phyloP scores from a whole-genome alignment of 2,888 invertebrate genomes.

The Octodonta nipae region DNA sequence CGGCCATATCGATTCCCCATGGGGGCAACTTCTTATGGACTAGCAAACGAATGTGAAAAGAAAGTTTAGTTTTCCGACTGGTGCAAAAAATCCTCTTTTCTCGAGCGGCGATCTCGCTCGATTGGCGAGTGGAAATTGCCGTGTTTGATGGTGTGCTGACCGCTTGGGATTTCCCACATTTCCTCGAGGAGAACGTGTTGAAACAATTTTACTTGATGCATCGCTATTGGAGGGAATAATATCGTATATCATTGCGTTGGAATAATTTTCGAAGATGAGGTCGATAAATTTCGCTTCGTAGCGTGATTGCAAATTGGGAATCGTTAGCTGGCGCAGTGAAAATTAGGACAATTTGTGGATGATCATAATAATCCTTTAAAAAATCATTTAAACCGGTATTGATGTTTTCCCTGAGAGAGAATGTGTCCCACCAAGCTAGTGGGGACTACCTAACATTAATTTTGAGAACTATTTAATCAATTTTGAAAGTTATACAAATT shows the following conservation, averaged over 20 bases:
- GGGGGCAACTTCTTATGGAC: constrained; percentile 32
- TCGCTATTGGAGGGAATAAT: neutral
- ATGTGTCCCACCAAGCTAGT: too few species aligned
- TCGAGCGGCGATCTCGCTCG: constrained; percentile 19
- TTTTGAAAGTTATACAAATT: too few species aligned
- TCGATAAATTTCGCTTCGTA: too few species aligned
- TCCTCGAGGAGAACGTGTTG: neutral
- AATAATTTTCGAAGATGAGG: too few species aligned
- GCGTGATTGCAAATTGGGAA: too few species aligned
- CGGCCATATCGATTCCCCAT: constrained; percentile 27
- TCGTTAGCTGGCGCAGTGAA: too few species aligned
- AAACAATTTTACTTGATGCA: neutral
- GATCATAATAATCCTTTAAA: too few species aligned
- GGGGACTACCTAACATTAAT: too few species aligned
- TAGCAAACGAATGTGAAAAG: constrained; percentile 21
- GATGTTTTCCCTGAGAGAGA: too few species aligned
- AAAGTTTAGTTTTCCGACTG: constrained; percentile 18
- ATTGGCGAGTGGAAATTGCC: constrained; percentile 33
- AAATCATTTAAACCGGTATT: too few species aligned
- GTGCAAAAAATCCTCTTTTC: neutral
- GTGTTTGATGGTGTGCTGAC: constrained; percentile 31
- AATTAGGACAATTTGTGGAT: too few species aligned
- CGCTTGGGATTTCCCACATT: constrained; percentile 27
- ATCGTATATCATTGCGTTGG: neutral
- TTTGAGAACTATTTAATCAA: too few species aligned